Base-by-base conservation (phyloP, 2,888 invertebrate genomes). In the Cephus rjabovi region DNA sequence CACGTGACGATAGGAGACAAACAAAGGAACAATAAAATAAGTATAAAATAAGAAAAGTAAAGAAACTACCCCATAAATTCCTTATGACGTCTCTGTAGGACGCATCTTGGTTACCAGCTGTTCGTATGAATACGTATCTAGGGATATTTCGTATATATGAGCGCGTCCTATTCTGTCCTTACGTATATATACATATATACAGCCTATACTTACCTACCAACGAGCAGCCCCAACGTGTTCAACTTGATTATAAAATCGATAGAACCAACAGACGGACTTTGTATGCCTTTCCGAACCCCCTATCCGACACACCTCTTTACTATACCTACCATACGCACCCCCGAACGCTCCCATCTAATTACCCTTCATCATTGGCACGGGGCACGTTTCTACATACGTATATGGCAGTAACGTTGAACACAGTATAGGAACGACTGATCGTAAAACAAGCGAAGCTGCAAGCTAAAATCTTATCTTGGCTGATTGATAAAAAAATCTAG, bases 191-290 rank as follows among this genome's bases (percentile, higher is more conserved):
- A 40, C 15, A 40, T 15, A 40, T n/a, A 15, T 71, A 70, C 12
- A 71, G 4, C 4, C 69, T 77, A 40, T 15, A 40, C 40, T 40
- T 40, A 56, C 56, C 23, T 56, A 23, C 56, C 23, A 56, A 56
- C 56, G 23, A 56, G 56, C 56, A 23, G 56, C 56, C 6, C 23
- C 56, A 56, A 23, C 75, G 75, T 75, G 77, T 77, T 77, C 69
- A 56, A 75, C 78, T 78, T 78, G 76, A 78, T 78, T 78, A 78
- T 71, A 78, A 78, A 78, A 78, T 78, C 78, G 75, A 78, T 78
- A 73, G 73, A 76, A 78, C 76, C 76, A 73, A 76, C 76, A 71
- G 34, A 76, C 31, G 75, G 40, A 68, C 34, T 31, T n/a, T 31
- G 71, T 33, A 9, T 34, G 30, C 31, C 31, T 23, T 34, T 31